Conservation (phyloP, 2,113 vertebrate species). For the Ictalurus punctatus region DNA sequence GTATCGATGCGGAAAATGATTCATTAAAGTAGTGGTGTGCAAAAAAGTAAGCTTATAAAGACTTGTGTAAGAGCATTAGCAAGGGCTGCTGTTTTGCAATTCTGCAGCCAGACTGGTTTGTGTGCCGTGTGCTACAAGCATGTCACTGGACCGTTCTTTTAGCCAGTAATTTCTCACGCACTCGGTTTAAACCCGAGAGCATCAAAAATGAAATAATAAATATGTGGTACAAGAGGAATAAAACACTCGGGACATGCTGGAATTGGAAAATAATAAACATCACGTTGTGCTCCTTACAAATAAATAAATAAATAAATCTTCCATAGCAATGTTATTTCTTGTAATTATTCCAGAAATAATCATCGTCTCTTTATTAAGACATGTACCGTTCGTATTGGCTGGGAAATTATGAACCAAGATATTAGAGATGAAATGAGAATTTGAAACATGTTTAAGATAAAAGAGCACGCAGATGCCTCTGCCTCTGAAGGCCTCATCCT, state of each 20-base stretch:
- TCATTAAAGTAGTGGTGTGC: not conserved
- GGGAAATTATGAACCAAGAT: not conserved
- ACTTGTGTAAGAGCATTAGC: not conserved
- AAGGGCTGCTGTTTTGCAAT: not conserved
- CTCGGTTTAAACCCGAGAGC: not conserved
- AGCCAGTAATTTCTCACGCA: not conserved
- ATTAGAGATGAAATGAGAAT: not conserved
- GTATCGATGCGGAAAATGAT: conserved; percentile 2
- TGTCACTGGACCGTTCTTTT: not conserved
- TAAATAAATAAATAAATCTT: not conserved
- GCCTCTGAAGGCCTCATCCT: not conserved
- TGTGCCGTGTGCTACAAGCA: not conserved
- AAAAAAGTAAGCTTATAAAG: not conserved
- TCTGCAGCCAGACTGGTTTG: not conserved
- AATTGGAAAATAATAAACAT: not conserved
- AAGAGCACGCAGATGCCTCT: not conserved
- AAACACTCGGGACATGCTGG: not conserved
- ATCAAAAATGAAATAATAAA: no score
- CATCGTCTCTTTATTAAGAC: not conserved
- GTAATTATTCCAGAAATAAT: not conserved
- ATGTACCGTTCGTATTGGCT: not conserved
- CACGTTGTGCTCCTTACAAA: not conserved
- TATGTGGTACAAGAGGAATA: not conserved
- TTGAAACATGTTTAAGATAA: not conserved
- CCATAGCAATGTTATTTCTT: not conserved